Base-by-base conservation (phyloP, 2,113 vertebrate genomes). In the Eolophus roseicapilla region DNA sequence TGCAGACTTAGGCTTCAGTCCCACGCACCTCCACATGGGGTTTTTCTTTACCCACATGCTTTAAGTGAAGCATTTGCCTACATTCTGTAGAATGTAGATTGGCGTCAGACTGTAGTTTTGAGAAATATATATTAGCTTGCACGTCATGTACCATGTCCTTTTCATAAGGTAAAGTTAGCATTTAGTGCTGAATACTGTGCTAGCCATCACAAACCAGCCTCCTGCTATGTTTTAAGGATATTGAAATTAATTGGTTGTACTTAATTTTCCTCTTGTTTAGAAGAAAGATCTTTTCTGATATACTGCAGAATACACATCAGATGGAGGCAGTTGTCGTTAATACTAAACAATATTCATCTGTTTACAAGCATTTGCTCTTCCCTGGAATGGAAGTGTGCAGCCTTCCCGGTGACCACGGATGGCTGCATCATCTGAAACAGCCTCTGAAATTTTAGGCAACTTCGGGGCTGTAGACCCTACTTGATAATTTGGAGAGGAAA, bases 321-420 rank as follows among this genome's bases (percentile, higher is more conserved):
- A 47, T 12, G 17, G 24, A 94, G 62, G 47, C 27, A 35, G 23
- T 50, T 3, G 3, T 53, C 35, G 35, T 68, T 76, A 68, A 73
- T 57, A 15, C 18, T 93, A 90, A 92, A 92, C 69, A 82, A 8
- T 44, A 65, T 60, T 60, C 7, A 60, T 60, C 76, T 94, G 67
- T 93, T 97, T 93, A 82, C 47, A 82, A 90, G 33, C 9, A 68
- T 60, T 80, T 28, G 7, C 52, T 75, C 43, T 93, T 93, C 33
- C 44, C 25, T 88, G 82, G 35, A 16, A 59, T 17, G 29, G 47
- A 78, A 4, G 31, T 43, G 46, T 35, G 62, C 17, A 93, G 33
- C 50, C 57, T 79, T 90, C 35, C 55, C 0, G 0, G 39, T 57
- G 59, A 90, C 67, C 52, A 17, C 0, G 2, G 20, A 19, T 25